Evolutionary conservation across 2,113 vertebrate genomes (phyloP).

Genomic region (Aegotheles bennettii): DNA sequence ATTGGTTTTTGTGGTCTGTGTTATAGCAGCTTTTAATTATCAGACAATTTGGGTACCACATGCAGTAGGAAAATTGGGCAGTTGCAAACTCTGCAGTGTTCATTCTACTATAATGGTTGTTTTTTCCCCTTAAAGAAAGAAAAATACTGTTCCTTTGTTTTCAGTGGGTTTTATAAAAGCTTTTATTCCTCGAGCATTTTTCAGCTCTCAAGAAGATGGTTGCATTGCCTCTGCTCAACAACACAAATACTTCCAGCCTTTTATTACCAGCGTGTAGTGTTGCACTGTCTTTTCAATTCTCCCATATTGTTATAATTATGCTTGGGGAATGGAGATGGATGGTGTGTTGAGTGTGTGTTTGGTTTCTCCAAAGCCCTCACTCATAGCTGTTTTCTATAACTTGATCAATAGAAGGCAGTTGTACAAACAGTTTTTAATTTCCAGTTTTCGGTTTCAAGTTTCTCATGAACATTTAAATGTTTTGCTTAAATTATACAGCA

Average conservation of each 20-base stretch:
- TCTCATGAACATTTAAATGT: not conserved
- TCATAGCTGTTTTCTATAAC: not conserved
- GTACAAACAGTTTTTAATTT: constrained; percentile 31
- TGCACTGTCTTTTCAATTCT: not conserved
- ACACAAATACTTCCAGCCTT: not conserved
- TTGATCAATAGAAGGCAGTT: not conserved
- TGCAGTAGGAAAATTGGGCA: not conserved
- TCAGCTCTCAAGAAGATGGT: not conserved
- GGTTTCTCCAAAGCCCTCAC: not conserved
- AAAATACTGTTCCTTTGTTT: not conserved
- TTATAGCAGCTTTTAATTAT: constrained; percentile 21
- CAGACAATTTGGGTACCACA: not conserved
- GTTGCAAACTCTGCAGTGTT: not conserved
- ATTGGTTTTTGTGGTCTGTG: not conserved
- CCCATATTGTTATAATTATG: not conserved
- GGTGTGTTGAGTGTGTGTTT: not conserved
- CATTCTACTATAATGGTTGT: not conserved
- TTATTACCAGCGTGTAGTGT: not conserved
- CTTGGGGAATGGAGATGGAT: not conserved
- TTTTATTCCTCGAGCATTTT: not conserved
- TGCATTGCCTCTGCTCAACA: not conserved
- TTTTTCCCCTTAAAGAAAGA: not conserved
- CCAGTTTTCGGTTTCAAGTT: not conserved
- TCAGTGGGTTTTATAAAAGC: not conserved
- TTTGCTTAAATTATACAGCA: not conserved